Conservation (phyloP, 2,797 vertebrate species). For the Liasis olivaceus region DNA sequence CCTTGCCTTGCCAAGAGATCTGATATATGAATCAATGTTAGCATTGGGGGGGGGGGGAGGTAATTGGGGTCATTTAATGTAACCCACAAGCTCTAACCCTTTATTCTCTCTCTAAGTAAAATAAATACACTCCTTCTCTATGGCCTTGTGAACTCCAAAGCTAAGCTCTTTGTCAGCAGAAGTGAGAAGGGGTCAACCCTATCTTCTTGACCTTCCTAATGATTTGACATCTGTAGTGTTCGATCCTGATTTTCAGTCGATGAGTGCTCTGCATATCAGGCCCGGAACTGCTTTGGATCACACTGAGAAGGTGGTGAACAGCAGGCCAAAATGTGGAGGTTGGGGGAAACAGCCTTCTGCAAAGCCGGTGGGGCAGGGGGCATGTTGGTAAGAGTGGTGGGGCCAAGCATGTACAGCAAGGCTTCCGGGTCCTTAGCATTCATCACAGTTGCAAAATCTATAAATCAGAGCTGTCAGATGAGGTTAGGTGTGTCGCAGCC, state of each 20-base stretch:
- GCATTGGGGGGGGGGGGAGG: background rate
- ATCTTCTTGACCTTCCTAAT: background rate
- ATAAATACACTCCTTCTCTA: background rate
- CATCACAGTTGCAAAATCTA: background rate
- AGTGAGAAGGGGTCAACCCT: background rate
- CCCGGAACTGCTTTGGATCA: background rate
- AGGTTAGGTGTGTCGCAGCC: background rate
- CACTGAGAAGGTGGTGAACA: background rate
- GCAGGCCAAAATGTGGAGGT: background rate
- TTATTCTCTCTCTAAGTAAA: background rate
- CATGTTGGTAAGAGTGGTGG: background rate
- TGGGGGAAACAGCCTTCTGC: background rate
- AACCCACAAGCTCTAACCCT: background rate
- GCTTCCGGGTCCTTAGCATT: background rate
- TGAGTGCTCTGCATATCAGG: background rate
- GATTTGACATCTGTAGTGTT: background rate
- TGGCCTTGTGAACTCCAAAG: background rate
- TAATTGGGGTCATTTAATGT: background rate
- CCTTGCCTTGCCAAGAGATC: background rate
- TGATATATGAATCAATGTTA: background rate
- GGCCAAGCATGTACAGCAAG: background rate
- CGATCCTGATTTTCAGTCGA: background rate
- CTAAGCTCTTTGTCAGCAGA: background rate
- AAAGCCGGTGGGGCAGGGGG: background rate
- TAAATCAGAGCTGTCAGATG: background rate